A percentile compares a stretch with the other conserved stretches of the same genome.
Conservation (phyloP, 2,797 vertebrate species). For the Clarias pachynema region DNA sequence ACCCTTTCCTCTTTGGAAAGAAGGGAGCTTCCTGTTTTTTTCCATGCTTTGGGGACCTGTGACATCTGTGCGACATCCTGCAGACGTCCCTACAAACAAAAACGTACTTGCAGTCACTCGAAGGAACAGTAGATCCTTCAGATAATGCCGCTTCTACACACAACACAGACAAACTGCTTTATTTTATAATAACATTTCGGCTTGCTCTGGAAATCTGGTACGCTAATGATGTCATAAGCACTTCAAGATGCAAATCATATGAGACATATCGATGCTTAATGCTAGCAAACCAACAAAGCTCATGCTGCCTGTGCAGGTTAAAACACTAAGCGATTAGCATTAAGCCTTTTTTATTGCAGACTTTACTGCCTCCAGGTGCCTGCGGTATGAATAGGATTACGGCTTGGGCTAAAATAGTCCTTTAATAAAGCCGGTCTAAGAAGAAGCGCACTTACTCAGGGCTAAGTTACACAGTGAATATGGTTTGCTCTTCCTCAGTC, state of each 20-base stretch:
- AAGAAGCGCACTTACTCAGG: conserved; percentile 39
- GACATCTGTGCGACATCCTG: conserved; percentile 42
- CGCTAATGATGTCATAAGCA: conserved; percentile 64
- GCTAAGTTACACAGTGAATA: conserved; percentile 34
- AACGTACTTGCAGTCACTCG: conserved; percentile 8
- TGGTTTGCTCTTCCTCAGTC: neutral
- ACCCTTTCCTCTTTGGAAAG: neutral
- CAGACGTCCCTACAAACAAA: neutral
- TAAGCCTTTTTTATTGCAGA: conserved; percentile 53
- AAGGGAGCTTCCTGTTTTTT: conserved; percentile 34
- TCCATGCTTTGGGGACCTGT: conserved; percentile 3
- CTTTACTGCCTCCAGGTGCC: conserved; percentile 54
- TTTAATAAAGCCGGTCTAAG: conserved; percentile 44
- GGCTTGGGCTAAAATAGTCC: conserved; percentile 38
- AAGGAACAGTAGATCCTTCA: neutral
- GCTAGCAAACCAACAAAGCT: conserved; percentile 49
- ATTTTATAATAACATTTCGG: neutral
- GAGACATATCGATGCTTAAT: conserved; percentile 55
- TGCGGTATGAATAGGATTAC: conserved; percentile 51
- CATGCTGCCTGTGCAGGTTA: conserved; percentile 14
- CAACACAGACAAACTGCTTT: neutral
- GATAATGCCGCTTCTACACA: neutral
- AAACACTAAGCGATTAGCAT: conserved; percentile 45
- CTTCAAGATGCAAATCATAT: conserved; percentile 62
- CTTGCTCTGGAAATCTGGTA: conserved; percentile 11